These are phyloP conservation scores for Tragelaphus strepsiceros DNA, from an alignment of 2,113 vertebrate species.

Conservation along the genomic window DNA sequence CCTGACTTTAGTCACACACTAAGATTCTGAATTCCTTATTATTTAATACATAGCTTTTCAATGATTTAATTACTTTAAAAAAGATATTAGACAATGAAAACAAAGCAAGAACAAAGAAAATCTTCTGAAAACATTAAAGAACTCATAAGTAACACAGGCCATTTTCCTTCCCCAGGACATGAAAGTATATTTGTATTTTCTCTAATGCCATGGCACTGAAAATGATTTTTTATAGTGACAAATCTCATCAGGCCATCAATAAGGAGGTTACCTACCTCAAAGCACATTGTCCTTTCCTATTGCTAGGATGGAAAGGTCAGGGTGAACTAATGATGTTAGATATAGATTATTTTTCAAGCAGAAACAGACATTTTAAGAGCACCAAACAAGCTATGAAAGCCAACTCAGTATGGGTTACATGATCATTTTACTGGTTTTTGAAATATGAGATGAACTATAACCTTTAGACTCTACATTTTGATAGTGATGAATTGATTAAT, in stretches of 20 bases:
- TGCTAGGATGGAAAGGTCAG: neutral
- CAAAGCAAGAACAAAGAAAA: neutral
- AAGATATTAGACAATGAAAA: neutral
- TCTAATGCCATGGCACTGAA: neutral
- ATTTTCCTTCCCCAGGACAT: neutral
- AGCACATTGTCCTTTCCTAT: constrained; percentile 4
- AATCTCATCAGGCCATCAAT: constrained; percentile 16
- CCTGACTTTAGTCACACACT: neutral
- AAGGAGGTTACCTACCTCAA: neutral
- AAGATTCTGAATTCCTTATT: neutral
- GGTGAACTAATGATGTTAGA: neutral
- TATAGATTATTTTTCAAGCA: neutral
- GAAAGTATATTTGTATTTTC: neutral
- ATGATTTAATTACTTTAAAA: neutral
- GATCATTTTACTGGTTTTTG: neutral
- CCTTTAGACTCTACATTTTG: neutral
- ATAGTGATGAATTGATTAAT: neutral
- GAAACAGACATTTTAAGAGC: neutral
- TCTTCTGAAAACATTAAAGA: neutral
- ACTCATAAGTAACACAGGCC: neutral
- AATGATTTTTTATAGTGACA: constrained; percentile 20
- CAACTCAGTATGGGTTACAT: neutral
- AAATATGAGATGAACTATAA: neutral
- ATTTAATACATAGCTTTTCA: neutral
- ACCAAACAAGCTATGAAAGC: neutral